These are phyloP conservation scores for Leptestheria dahalacensis DNA, from an alignment of 1,140 invertebrate species.

Conservation along the genomic window DNA sequence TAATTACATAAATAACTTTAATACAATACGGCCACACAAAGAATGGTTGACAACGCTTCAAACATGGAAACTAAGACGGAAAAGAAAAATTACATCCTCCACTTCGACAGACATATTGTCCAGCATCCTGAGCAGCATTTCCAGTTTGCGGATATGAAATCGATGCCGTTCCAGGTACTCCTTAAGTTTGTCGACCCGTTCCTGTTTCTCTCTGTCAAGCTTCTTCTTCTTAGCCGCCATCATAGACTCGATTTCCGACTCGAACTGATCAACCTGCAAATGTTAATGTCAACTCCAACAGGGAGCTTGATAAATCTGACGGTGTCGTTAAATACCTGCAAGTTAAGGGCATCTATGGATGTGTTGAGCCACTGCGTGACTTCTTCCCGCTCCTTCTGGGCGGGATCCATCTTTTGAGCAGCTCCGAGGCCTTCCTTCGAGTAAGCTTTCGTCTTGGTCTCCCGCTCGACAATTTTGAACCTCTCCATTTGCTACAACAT, in stretches of 20 bases:
- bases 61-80: no score
- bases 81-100: conserved; percentile 78
- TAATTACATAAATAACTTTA: no score
- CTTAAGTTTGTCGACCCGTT: conserved; percentile 86
- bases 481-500: conserved; percentile 90
- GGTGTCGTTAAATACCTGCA: conserved; percentile 40
- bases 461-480: conserved; percentile 97
- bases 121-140: conserved; percentile 90
- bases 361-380: conserved; percentile 84
- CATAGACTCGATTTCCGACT: conserved; percentile 91
- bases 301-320: conserved; percentile 14
- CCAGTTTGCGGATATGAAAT: conserved; percentile 92
- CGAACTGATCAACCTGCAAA: conserved; percentile 83
- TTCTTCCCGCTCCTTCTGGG: conserved; percentile 92
- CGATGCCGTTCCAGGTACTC: conserved; percentile 80
- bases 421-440: conserved; percentile 97
- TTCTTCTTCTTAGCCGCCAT: conserved; percentile 91
- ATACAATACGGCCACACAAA: no score
- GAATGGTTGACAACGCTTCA: no score
- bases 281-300: no score
- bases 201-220: conserved; percentile 91
- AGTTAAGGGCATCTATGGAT: conserved; percentile 69
- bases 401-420: conserved; percentile 94
- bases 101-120: conserved; percentile 97
- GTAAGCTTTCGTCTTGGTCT: conserved; percentile 99